Evolutionary conservation across 2,797 vertebrate genomes (phyloP).

Genomic region (Florisuga fusca): DNA sequence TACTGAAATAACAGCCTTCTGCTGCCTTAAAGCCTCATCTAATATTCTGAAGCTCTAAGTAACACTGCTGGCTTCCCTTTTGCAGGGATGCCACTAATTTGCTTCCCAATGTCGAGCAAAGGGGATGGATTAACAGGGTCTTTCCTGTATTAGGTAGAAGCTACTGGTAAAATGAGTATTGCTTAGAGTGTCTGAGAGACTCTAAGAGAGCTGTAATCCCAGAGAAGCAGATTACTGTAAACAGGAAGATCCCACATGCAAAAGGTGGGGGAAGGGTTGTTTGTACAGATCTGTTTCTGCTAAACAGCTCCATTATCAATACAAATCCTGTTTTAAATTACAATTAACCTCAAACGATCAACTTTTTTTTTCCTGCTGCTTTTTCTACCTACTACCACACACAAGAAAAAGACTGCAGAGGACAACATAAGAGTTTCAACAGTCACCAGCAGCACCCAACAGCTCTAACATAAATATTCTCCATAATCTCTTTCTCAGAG

Average conservation of each 20-base stretch:
- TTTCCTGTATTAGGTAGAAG: slow-evolving; percentile 44
- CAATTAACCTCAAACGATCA: background rate
- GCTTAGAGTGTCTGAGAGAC: slow-evolving; percentile 9
- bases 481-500: background rate
- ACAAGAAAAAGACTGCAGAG: background rate
- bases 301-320: slow-evolving; percentile 60
- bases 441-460: background rate
- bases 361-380: background rate
- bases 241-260: slow-evolving; percentile 68
- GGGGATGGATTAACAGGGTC: slow-evolving; percentile 50
- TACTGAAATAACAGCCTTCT: slow-evolving; percentile 1
- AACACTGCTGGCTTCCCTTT: background rate
- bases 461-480: background rate
- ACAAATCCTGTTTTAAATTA: slow-evolving; percentile 59
- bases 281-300: slow-evolving; percentile 57
- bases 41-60: background rate
- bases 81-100: background rate
- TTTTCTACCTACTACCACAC: background rate
- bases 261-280: slow-evolving; percentile 56
- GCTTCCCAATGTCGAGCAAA: background rate
- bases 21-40: background rate
- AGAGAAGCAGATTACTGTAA: slow-evolving; percentile 77
- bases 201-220: slow-evolving; percentile 72
- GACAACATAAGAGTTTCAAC: background rate
- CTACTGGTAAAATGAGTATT: slow-evolving; percentile 21